These are phyloP conservation scores for Drosophila meridiana DNA, from an alignment of 2,888 invertebrate species.

Conservation along the genomic window DNA sequence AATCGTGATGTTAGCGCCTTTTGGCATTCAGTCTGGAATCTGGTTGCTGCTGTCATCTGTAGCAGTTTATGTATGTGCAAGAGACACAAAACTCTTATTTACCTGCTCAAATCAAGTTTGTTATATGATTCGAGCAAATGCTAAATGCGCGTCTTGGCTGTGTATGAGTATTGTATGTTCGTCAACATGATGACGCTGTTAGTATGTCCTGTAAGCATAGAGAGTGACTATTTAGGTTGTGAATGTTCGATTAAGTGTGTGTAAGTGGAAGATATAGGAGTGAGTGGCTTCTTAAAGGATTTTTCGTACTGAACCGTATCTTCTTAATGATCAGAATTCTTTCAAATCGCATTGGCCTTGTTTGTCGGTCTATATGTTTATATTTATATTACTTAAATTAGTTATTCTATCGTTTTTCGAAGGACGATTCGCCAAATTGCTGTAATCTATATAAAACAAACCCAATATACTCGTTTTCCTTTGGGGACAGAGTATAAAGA, in stretches of 20 bases:
- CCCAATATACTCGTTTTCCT: too few species aligned
- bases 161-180: background rate
- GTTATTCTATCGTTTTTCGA: too few species aligned
- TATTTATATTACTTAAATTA: too few species aligned
- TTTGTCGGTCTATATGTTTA: too few species aligned
- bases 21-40: slow-evolving; percentile 64
- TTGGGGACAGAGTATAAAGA: too few species aligned
- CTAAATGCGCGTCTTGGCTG: background rate
- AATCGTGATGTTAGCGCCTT: slow-evolving; percentile 56
- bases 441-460: too few species aligned
- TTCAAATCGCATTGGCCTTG: too few species aligned
- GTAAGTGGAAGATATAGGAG: background rate
- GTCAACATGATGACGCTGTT: background rate
- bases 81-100: slow-evolving; percentile 3
- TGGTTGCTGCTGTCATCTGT: slow-evolving; percentile 25
- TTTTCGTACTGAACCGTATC: too few species aligned
- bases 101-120: slow-evolving; percentile 33
- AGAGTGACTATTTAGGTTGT: background rate
- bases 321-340: too few species aligned
- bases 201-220: background rate
- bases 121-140: slow-evolving; percentile 13
- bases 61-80: slow-evolving; percentile 23
- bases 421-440: too few species aligned
- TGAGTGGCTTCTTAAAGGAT: too few species aligned
- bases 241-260: background rate